These are phyloP conservation scores for Macrophya annulata DNA, from an alignment of 2,888 invertebrate genomes.

Conservation along the genomic window DNA sequence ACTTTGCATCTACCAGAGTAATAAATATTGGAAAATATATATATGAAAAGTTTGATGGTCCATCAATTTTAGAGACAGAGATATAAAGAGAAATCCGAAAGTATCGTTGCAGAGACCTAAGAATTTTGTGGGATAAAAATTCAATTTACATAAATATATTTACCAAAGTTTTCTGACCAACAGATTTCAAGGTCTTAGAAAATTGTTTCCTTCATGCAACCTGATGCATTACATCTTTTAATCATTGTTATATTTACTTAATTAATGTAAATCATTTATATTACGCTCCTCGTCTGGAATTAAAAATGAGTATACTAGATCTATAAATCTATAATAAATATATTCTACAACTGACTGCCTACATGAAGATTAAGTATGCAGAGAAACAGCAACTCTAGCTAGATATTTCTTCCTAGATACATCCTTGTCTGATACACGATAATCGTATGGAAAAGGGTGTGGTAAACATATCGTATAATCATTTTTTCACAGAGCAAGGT, in stretches of 20 bases:
- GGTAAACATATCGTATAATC: constrained; percentile 3
- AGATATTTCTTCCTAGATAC: constrained; percentile 44
- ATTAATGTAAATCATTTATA: not conserved
- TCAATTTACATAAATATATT: not conserved
- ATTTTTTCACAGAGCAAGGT: constrained; percentile 31
- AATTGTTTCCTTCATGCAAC: not conserved
- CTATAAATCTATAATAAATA: constrained; percentile 39
- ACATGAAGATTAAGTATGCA: constrained; percentile 39
- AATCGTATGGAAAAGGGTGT: constrained; percentile 41
- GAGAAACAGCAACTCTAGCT: constrained; percentile 24
- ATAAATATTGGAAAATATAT: no score
- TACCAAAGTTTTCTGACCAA: not conserved
- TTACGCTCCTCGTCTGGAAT: not conserved
- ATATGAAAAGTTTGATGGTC: not conserved
- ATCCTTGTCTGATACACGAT: constrained; percentile 24
- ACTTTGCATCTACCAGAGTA: not conserved
- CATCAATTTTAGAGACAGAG: not conserved
- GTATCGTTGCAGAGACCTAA: not conserved
- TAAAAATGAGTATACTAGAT: constrained; percentile 25
- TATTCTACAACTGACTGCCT: constrained; percentile 22
- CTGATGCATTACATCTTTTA: not conserved
- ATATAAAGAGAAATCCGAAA: not conserved
- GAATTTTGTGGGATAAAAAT: not conserved
- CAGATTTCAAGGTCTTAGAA: not conserved
- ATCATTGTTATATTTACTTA: not conserved